Base-by-base conservation (phyloP, 2,797 vertebrate genomes). In the Channallabes apus region DNA sequence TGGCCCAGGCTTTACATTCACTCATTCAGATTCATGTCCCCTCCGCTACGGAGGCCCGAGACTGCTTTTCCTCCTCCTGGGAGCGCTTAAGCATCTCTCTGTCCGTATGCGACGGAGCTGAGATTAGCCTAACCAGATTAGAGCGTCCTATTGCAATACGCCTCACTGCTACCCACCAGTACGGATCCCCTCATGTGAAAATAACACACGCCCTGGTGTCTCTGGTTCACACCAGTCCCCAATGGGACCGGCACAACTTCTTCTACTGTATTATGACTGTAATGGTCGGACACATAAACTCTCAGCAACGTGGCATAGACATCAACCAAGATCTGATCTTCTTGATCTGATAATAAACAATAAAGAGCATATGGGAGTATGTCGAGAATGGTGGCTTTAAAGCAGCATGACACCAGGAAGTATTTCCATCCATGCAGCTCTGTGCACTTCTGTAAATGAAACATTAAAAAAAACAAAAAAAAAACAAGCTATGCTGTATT, bases 111-210 rank as follows among this genome's bases (percentile, higher is more conserved):
- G 59, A 77, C 65, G 82, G 87, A 82, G 75, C 84, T 73, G 76
- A 90, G 89, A 90, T 90, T 90, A 87, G 86, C 87, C 87, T 90
- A 89, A 89, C 88, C 88, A 90, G 89, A 90, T 90, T 90, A 90
- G 56, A 88, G 87, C n/a, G 76, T 61, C 86, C 87, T 88, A 87
- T 87, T 89, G 89, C 89, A 89, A 86, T 89, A 88, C 87, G 85
- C 88, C 85, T 87, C 80, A 65, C 56, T 71, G 46, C 88, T 82
- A 71, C 80, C 85, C 85, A 79, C 82, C 80, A 58, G 76, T 76
- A 84, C 77, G 84, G 81, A 89, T 86, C 84, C 82, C 81, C 87
- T 88, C 89, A 86, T 86, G 88, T 85, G 89, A 89, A 89, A 88
- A 87, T 89, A 86, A 88, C 86, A 89, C 85, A 87, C 88, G 84